phyloP scores from a whole-genome alignment of 2,797 vertebrate genomes.

The Aplochiton taeniatus region DNA sequence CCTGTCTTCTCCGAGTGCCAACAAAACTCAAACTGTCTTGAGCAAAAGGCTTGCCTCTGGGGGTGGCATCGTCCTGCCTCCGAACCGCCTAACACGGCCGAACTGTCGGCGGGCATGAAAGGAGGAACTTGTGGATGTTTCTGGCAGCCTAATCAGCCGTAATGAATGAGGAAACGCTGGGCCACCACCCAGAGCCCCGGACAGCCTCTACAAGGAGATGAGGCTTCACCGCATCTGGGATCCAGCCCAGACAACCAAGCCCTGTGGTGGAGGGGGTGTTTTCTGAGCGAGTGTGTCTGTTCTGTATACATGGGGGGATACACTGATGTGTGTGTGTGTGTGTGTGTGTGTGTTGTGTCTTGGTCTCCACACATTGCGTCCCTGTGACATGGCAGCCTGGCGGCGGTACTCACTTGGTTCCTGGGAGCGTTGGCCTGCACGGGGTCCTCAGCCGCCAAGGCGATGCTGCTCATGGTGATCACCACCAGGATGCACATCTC shows the following conservation, averaged over 20 bases:
- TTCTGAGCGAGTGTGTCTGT: background rate
- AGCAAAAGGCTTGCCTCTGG: background rate
- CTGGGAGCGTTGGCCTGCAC: conserved; percentile 85
- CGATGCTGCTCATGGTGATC: conserved; percentile 97
- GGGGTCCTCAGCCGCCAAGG: conserved; percentile 93
- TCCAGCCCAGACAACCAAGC: too few relatives aligned
- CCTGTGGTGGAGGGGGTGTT: too few relatives aligned
- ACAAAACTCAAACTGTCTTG: conserved; percentile 13
- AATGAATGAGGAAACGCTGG: conserved; percentile 24
- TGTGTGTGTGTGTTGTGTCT: conserved; percentile 13
- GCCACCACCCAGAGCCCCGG: too few relatives aligned
- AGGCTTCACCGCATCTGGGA: too few relatives aligned
- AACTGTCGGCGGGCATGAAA: conserved; percentile 13
- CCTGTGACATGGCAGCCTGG: background rate
- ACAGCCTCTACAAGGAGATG: background rate
- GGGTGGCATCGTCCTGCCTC: conserved; percentile 1
- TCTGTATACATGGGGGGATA: conserved; percentile 1
- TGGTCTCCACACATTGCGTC: conserved; percentile 12
- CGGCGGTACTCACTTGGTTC: conserved; percentile 85
- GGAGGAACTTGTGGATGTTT: conserved; percentile 7
- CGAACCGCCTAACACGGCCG: background rate
- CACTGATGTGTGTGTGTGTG: conserved; percentile 3
- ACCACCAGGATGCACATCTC: conserved; percentile 97
- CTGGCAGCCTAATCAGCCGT: conserved; percentile 15
- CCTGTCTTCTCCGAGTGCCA: conserved; percentile 44